Conservation (phyloP, 2,888 invertebrate genomes). For the Drosophila maculinotata region DNA sequence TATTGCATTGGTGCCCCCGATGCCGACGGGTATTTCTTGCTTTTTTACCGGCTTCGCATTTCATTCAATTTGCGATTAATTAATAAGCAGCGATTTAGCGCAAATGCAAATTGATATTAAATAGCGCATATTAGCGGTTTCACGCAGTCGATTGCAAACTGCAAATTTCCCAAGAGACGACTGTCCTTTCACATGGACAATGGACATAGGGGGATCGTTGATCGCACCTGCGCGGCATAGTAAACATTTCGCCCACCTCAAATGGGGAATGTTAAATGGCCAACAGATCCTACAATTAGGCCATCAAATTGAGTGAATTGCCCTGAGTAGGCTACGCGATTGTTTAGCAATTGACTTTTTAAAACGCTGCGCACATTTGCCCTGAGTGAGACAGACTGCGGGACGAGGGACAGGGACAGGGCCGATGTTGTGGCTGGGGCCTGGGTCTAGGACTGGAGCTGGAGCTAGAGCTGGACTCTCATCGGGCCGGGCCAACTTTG, state of each 20-base stretch:
- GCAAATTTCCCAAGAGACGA: neutral
- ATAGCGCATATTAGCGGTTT: slow-evolving; percentile 69
- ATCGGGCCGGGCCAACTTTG: slow-evolving; percentile 52
- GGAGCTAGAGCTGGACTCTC: slow-evolving; percentile 3
- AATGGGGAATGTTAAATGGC: too few relatives aligned
- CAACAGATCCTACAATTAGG: slow-evolving; percentile 38
- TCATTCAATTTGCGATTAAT: slow-evolving; percentile 63
- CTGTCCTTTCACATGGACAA: too few relatives aligned
- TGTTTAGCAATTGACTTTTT: slow-evolving; percentile 57
- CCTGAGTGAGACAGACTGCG: neutral
- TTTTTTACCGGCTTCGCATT: slow-evolving; percentile 21
- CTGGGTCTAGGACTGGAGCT: neutral
- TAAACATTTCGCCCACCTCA: too few relatives aligned
- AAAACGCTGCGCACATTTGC: slow-evolving; percentile 17
- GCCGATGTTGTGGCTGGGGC: neutral
- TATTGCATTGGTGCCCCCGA: neutral
- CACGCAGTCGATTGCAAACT: slow-evolving; percentile 5
- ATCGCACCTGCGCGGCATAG: neutral
- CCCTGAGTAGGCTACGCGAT: slow-evolving; percentile 29
- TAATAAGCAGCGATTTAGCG: slow-evolving; percentile 75
- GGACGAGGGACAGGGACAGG: neutral
- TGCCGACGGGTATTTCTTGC: slow-evolving; percentile 25
- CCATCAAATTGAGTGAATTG: slow-evolving; percentile 46
- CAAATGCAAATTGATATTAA: slow-evolving; percentile 78
- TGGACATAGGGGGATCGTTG: neutral